These are phyloP conservation scores for Mustelus asterias DNA, from an alignment of 2,113 vertebrate genomes.

Conservation along the genomic window DNA sequence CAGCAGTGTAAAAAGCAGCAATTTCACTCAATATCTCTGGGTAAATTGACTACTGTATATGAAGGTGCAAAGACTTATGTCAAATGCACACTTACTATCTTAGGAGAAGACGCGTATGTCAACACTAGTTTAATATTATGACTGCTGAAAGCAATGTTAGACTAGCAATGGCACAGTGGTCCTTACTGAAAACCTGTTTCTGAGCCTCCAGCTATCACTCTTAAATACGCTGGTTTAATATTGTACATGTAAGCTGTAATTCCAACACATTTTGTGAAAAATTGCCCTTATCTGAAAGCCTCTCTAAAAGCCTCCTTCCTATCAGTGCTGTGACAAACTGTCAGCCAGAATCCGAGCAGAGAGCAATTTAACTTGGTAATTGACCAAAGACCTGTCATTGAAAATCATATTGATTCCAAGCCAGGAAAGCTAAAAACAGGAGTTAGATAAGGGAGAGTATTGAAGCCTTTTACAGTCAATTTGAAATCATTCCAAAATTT, in stretches of 20 bases:
- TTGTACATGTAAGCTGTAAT: slow-evolving; percentile 22
- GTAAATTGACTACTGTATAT: too few species aligned
- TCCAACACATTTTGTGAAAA: slow-evolving; percentile 29
- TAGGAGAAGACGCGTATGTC: background rate
- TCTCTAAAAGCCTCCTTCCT: slow-evolving; percentile 25
- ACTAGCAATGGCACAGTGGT: background rate
- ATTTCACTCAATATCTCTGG: background rate
- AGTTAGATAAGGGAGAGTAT: slow-evolving; percentile 9
- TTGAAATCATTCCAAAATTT: slow-evolving; percentile 9
- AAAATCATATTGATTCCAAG: background rate
- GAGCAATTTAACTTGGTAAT: slow-evolving; percentile 34
- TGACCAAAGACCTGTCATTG: slow-evolving; percentile 14
- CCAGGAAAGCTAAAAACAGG: slow-evolving; percentile 22
- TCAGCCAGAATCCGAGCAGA: slow-evolving; percentile 22
- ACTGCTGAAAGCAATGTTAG: background rate
- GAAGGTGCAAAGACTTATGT: background rate
- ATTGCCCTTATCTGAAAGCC: slow-evolving; percentile 24
- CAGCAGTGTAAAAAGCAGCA: background rate
- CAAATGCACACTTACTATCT: background rate
- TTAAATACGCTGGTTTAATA: background rate
- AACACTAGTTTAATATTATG: background rate
- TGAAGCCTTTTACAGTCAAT: background rate
- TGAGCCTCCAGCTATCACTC: background rate
- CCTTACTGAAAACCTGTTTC: background rate
- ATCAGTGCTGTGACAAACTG: slow-evolving; percentile 20